Percentiles rank a stretch among this genome's conserved stretches.
Conservation (phyloP, 30 jellyfish, hydroid and myxozoan species). For the Thelohanellus kitauei region DNA sequence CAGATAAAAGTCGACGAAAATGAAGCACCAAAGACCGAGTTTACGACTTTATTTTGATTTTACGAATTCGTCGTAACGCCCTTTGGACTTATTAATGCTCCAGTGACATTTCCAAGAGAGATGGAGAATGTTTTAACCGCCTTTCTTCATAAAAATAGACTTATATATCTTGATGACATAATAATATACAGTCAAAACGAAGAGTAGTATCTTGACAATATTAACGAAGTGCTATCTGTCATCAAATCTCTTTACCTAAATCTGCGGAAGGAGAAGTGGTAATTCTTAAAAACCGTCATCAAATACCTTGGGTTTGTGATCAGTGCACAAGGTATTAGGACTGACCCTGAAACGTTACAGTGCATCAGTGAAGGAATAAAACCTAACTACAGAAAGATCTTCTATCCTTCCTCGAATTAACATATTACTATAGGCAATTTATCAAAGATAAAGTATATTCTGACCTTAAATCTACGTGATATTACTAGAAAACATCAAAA, state of each 20-base stretch:
- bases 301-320: too few species aligned
- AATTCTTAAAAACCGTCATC: not conserved
- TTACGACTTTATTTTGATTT: not conserved
- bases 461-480: not conserved
- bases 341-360: not conserved
- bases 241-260: too few species aligned
- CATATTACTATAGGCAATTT: not conserved
- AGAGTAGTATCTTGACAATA: too few species aligned
- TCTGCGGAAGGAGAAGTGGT: too few species aligned
- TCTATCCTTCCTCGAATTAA: conserved; percentile 1
- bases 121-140: too few species aligned
- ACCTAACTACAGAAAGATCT: conserved; percentile 1
- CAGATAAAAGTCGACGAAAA: too few species aligned
- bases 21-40: conserved; percentile 1
- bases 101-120: conserved; percentile 1
- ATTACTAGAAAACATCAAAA: not conserved
- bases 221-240: too few species aligned
- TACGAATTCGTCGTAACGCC: not conserved
- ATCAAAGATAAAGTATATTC: not conserved
- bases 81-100: too few species aligned
- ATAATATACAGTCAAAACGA: too few species aligned
- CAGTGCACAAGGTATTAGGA: too few species aligned
- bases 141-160: too few species aligned
- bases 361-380: not conserved
- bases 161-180: too few species aligned